Percentiles rank a stretch among this genome's conserved stretches.
These are phyloP conservation scores for Delia radicum DNA, from an alignment of 1,140 invertebrate genomes.

Conservation along the genomic window DNA sequence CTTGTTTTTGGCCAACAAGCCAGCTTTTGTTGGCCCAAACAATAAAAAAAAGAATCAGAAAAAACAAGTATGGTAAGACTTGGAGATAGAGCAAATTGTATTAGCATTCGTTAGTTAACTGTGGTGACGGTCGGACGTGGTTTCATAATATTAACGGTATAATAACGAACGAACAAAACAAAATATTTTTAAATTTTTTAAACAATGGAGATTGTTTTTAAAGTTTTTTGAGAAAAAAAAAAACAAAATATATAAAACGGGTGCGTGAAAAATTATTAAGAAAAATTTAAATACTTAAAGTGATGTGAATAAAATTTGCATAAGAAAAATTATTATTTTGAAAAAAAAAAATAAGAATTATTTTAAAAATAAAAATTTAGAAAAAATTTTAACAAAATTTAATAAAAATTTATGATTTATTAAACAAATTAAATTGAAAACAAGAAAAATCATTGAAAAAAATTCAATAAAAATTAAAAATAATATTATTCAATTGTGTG, in stretches of 20 bases:
- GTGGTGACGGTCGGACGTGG: constrained; percentile 25
- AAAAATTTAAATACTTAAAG: no score
- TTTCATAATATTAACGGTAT: constrained; percentile 8
- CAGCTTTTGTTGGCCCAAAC: not conserved
- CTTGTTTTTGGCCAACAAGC: constrained; percentile 6
- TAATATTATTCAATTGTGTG: not conserved
- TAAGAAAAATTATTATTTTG: not conserved
- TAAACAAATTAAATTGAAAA: not conserved
- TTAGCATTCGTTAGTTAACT: constrained; percentile 29
- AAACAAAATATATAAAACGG: no score
- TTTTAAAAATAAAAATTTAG: no score
- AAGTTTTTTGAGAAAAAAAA: no score
- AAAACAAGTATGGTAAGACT: not conserved
- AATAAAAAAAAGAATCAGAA: not conserved
- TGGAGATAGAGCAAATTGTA: not conserved
- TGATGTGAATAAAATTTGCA: no score
- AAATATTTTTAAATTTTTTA: no score
- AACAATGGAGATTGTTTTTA: not conserved
- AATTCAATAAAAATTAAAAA: not conserved
- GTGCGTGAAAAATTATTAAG: no score
- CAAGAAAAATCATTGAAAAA: not conserved
- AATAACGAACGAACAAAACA: no score
- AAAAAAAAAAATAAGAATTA: not conserved
- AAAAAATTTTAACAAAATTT: not conserved
- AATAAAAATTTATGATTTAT: not conserved